Evolutionary conservation across 2,113 vertebrate species (phyloP).

Genomic region (Cavia aperea): DNA sequence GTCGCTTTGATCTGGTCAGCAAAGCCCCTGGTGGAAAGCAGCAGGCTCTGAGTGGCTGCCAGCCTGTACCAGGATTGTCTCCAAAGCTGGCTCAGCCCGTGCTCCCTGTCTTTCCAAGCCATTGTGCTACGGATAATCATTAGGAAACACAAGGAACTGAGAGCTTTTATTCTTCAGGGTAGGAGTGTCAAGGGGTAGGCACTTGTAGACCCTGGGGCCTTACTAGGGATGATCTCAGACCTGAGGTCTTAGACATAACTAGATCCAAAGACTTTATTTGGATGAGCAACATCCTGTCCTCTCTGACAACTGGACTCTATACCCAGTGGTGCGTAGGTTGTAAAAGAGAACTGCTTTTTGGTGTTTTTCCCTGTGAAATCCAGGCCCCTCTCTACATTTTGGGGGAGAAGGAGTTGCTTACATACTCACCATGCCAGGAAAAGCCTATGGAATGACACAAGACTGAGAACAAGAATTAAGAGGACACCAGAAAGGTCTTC

Average conservation of each 20-base stretch:
- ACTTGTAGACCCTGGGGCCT: background rate
- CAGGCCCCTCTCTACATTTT: background rate
- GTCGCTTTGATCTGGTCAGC: conserved; percentile 45
- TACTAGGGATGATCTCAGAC: background rate
- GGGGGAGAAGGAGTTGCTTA: background rate
- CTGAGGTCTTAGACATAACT: background rate
- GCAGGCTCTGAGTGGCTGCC: conserved; percentile 46
- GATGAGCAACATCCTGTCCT: background rate
- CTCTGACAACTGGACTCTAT: background rate
- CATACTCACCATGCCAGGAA: background rate
- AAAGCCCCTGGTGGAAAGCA: conserved; percentile 54
- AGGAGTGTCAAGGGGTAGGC: background rate
- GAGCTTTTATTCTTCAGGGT: conserved; percentile 11
- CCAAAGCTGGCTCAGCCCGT: background rate
- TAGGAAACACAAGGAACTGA: background rate
- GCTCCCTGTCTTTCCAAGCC: background rate
- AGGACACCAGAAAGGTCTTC: background rate
- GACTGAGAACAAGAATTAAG: background rate
- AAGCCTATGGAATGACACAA: background rate
- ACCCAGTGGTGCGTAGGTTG: background rate
- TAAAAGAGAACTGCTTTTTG: conserved; percentile 1
- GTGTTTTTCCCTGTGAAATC: background rate
- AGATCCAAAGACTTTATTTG: conserved; percentile 16
- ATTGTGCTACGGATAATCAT: conserved; percentile 14
- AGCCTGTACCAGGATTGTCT: background rate